phyloP scores from a whole-genome alignment of 2,113 vertebrate species.

The Sialia sialis region DNA sequence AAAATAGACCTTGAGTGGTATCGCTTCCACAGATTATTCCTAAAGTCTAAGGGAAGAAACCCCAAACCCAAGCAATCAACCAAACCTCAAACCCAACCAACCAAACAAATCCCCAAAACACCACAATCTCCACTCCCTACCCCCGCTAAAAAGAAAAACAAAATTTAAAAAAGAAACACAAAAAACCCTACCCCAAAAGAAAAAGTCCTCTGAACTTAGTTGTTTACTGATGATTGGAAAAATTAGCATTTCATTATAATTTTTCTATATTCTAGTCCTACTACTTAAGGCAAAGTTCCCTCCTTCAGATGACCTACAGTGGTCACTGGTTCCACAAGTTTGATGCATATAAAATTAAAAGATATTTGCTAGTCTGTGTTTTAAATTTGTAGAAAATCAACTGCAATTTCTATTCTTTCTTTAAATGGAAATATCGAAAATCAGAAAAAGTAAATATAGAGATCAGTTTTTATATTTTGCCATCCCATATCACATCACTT shows the following conservation, averaged over 20 bases:
- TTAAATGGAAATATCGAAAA: neutral
- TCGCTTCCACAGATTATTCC: neutral
- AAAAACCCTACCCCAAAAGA: accelerated
- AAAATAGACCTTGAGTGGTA: neutral
- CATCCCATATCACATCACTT: neutral
- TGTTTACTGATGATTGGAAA: neutral
- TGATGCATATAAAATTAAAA: neutral
- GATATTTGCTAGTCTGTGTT: neutral
- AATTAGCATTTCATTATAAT: neutral
- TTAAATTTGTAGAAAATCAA: neutral
- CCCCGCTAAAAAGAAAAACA: accelerated
- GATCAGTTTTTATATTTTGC: neutral
- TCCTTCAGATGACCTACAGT: neutral
- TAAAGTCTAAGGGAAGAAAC: neutral
- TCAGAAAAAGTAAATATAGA: neutral
- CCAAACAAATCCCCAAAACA: accelerated
- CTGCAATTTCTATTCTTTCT: neutral
- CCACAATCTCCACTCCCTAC: accelerated
- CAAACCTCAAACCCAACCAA: neutral
- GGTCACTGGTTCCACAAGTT: neutral
- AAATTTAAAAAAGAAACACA: neutral
- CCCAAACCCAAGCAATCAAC: neutral
- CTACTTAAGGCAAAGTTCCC: neutral
- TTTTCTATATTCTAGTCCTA: neutral
- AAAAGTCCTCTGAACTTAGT: neutral